phyloP scores from a whole-genome alignment of 2,797 vertebrate genomes.

The Xiphorhynchus erythropygius region DNA sequence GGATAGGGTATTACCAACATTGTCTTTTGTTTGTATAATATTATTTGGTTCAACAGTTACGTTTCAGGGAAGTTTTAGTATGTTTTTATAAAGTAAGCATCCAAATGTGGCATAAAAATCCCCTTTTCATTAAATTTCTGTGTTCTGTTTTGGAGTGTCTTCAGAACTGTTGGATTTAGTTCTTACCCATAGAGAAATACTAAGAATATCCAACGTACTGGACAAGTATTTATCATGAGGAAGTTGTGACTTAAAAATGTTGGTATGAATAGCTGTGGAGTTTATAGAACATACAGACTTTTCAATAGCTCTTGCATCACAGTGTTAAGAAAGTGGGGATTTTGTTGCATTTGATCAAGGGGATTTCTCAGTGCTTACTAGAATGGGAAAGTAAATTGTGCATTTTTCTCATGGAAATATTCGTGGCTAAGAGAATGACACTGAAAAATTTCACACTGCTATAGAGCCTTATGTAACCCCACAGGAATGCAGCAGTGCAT shows the following conservation, averaged over 20 bases:
- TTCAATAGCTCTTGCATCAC: neutral
- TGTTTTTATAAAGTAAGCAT: neutral
- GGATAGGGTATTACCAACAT: neutral
- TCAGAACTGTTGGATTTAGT: neutral
- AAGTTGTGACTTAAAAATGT: neutral
- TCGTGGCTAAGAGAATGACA: neutral
- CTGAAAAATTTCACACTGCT: conserved; percentile 19
- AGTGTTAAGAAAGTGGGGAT: neutral
- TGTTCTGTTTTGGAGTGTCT: neutral
- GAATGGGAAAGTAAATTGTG: conserved; percentile 48
- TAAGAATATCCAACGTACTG: neutral
- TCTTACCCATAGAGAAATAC: neutral
- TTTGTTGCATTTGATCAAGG: neutral
- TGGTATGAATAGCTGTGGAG: neutral
- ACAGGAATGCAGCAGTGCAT: conserved; percentile 11
- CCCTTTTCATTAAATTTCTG: neutral
- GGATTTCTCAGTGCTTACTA: conserved; percentile 6
- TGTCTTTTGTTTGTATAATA: neutral
- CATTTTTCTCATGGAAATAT: conserved; percentile 50
- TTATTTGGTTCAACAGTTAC: neutral
- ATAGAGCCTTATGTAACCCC: neutral
- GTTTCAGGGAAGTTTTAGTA: neutral
- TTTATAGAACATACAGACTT: neutral
- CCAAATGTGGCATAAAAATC: neutral
- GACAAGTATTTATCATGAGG: neutral